Percentiles rank a stretch among this genome's conserved stretches.
Conservation (phyloP, 2,888 invertebrate genomes). For the Drosophila leonis region DNA sequence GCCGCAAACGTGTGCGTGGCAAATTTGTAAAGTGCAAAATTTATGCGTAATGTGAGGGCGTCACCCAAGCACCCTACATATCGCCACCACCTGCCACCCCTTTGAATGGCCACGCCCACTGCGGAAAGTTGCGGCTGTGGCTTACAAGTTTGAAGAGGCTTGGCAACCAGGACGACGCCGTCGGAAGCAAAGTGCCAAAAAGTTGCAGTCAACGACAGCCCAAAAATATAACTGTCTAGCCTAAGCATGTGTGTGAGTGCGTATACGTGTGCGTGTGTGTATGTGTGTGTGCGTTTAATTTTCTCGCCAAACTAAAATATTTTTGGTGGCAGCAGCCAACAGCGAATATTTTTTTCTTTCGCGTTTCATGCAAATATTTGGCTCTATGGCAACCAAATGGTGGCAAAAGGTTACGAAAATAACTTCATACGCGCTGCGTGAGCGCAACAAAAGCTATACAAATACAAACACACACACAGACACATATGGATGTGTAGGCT, state of each 20-base stretch:
- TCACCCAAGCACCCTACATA: conserved; percentile 45
- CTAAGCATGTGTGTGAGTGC: conserved; percentile 9
- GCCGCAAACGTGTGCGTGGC: conserved; percentile 81
- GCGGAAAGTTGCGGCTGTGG: conserved; percentile 51
- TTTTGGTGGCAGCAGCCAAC: conserved; percentile 47
- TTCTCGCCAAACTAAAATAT: conserved; percentile 81
- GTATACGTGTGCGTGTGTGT: conserved; percentile 6
- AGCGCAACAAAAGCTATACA: conserved; percentile 46
- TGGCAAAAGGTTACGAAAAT: conserved; percentile 78
- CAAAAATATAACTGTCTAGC: conserved; percentile 72
- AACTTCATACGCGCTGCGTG: conserved; percentile 67
- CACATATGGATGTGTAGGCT: neutral
- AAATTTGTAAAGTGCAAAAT: conserved; percentile 82
- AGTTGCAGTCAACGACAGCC: conserved; percentile 72
- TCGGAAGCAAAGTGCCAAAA: conserved; percentile 71
- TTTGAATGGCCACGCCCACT: conserved; percentile 25
- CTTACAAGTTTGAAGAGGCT: conserved; percentile 76
- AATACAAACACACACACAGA: conserved; percentile 18
- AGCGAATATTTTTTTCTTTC: conserved; percentile 40
- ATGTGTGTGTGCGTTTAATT: conserved; percentile 69
- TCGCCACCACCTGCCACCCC: neutral
- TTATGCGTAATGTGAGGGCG: conserved; percentile 81
- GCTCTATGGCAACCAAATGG: conserved; percentile 68
- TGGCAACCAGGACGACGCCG: conserved; percentile 43
- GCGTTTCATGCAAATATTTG: conserved; percentile 78